These are phyloP conservation scores for Pseudomyrmex pallidus DNA, from an alignment of 1,140 invertebrate species.

Conservation along the genomic window DNA sequence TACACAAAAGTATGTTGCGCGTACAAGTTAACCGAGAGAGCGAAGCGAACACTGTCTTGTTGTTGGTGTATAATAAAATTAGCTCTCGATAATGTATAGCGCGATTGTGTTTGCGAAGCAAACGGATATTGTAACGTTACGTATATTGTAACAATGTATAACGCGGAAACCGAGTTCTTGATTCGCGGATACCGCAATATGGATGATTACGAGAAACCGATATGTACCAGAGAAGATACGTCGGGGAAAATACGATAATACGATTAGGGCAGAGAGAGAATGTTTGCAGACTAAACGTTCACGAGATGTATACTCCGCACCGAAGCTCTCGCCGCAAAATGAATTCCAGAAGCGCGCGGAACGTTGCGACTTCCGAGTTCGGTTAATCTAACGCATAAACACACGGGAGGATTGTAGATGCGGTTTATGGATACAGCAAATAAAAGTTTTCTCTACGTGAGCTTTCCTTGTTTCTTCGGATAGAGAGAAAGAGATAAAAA, in stretches of 20 bases:
- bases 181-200: slow-evolving; percentile 36
- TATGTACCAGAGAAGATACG: slow-evolving; percentile 64
- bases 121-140: neutral
- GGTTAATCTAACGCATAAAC: slow-evolving; percentile 12
- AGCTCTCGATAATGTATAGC: slow-evolving; percentile 1
- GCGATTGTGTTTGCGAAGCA: slow-evolving; percentile 18
- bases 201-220: slow-evolving; percentile 55
- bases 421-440: slow-evolving; percentile 27
- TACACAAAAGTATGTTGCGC: neutral
- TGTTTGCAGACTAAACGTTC: slow-evolving; percentile 64
- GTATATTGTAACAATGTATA: neutral
- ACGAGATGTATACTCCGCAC: slow-evolving; percentile 44
- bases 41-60: neutral
- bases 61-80: slow-evolving; percentile 2
- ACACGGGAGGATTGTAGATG: neutral
- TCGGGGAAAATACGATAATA: slow-evolving; percentile 67
- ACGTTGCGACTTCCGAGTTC: slow-evolving; percentile 39
- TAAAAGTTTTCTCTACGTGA: slow-evolving; percentile 12
- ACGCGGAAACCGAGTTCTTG: slow-evolving; percentile 40
- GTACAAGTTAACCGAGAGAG: neutral
- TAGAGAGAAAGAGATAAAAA: neutral
- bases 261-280: slow-evolving; percentile 62
- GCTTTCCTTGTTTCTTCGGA: neutral
- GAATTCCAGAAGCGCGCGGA: slow-evolving; percentile 37
- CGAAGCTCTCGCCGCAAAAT: slow-evolving; percentile 50